phyloP scores from a whole-genome alignment of 2,797 vertebrate species.

The Oreortyx pictus region DNA sequence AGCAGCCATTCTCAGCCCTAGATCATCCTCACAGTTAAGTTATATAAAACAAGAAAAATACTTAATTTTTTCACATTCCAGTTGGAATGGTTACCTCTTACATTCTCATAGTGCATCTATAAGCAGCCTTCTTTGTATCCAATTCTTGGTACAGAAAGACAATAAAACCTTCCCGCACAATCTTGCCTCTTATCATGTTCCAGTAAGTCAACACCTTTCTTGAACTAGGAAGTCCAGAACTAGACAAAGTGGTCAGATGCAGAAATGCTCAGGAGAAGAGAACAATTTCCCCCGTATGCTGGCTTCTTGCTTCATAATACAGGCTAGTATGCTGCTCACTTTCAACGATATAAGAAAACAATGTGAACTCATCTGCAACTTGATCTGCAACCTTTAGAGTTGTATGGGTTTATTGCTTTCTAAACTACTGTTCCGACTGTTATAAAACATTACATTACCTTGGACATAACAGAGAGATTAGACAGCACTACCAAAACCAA shows the following conservation, averaged over 20 bases:
- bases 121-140: background rate
- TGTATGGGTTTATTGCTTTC: background rate
- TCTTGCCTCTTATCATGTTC: background rate
- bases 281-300: background rate
- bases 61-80: background rate
- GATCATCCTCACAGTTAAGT: background rate
- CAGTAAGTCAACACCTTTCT: background rate
- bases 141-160: background rate
- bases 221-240: background rate
- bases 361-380: background rate
- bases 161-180: background rate
- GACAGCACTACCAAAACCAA: background rate
- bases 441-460: background rate
- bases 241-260: background rate
- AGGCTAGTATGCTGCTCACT: background rate
- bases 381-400: background rate
- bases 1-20: background rate
- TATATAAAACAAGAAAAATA: no score
- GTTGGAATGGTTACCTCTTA: background rate
- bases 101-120: background rate
- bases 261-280: background rate
- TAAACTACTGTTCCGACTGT: background rate
- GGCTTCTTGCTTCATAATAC: background rate
- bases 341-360: background rate
- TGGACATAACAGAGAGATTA: background rate